These are phyloP conservation scores for Shargacucullia verbasci DNA, from an alignment of 2,888 invertebrate genomes.

Conservation along the genomic window DNA sequence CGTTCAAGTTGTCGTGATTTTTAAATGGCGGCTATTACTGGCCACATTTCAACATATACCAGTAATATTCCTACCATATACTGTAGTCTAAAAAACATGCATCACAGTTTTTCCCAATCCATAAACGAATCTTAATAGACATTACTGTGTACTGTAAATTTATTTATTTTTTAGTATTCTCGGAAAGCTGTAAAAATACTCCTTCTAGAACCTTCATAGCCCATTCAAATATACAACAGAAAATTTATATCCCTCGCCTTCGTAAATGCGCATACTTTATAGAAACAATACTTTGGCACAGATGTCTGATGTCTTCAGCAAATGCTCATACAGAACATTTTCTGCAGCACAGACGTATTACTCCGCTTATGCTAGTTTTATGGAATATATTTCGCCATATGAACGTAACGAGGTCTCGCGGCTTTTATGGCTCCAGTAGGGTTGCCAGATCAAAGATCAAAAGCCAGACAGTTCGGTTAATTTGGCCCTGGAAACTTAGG, in stretches of 20 bases:
- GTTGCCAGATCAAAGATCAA: conserved; percentile 36
- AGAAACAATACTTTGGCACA: conserved; percentile 45
- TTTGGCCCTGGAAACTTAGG: conserved; percentile 1
- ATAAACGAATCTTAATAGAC: too few relatives aligned
- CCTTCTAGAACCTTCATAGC: too few relatives aligned
- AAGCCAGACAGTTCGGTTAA: conserved; percentile 29
- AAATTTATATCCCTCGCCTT: conserved; percentile 1
- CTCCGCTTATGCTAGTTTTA: conserved; percentile 41
- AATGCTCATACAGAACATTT: conserved; percentile 29
- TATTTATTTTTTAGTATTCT: too few relatives aligned
- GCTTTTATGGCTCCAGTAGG: conserved; percentile 46
- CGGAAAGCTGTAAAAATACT: too few relatives aligned
- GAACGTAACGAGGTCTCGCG: conserved; percentile 44
- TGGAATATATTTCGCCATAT: conserved; percentile 48
- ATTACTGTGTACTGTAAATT: too few relatives aligned
- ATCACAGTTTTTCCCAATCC: too few relatives aligned
- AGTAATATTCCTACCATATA: too few relatives aligned
- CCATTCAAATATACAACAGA: neutral
- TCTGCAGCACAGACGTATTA: conserved; percentile 32
- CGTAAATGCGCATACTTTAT: conserved; percentile 20
- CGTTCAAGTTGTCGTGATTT: too few relatives aligned
- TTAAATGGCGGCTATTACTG: too few relatives aligned
- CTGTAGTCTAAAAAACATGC: too few relatives aligned
- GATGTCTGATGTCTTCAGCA: conserved; percentile 32
- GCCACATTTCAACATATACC: too few relatives aligned